Evolutionary conservation across 2,113 vertebrate species (phyloP).

Genomic region (Gavia stellata): DNA sequence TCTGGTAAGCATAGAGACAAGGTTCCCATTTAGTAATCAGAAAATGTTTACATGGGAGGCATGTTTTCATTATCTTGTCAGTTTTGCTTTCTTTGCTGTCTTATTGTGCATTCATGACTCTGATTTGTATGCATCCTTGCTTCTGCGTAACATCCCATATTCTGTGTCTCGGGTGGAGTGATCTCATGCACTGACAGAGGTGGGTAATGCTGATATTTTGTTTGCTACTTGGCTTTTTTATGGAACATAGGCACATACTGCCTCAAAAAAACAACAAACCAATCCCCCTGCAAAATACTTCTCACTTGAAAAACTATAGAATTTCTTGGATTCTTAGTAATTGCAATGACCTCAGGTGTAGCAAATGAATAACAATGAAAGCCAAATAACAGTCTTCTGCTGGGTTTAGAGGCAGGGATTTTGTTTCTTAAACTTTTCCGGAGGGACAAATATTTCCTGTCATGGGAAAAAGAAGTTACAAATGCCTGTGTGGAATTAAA

Average conservation of each 20-base stretch:
- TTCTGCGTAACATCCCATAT: neutral
- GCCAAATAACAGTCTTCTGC: neutral
- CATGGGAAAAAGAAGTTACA: neutral
- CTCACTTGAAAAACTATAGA: neutral
- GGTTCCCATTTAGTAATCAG: neutral
- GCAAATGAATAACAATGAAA: neutral
- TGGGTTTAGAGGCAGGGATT: neutral
- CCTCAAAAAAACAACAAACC: neutral
- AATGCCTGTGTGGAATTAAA: conserved; percentile 1
- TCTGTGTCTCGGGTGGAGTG: neutral
- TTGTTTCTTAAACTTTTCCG: neutral
- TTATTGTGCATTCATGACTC: neutral
- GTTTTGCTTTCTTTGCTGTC: neutral
- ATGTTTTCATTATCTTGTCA: neutral
- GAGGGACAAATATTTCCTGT: neutral
- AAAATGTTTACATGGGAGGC: neutral
- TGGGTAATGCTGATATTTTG: neutral
- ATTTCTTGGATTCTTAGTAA: neutral
- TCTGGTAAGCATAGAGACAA: neutral
- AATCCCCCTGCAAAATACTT: neutral
- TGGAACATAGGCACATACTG: neutral
- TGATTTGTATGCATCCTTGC: neutral
- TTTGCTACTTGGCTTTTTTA: neutral
- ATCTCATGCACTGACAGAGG: neutral
- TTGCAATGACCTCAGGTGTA: neutral